Conservation (phyloP, 2,797 vertebrate species). For the Pseudochirops cupreus region DNA sequence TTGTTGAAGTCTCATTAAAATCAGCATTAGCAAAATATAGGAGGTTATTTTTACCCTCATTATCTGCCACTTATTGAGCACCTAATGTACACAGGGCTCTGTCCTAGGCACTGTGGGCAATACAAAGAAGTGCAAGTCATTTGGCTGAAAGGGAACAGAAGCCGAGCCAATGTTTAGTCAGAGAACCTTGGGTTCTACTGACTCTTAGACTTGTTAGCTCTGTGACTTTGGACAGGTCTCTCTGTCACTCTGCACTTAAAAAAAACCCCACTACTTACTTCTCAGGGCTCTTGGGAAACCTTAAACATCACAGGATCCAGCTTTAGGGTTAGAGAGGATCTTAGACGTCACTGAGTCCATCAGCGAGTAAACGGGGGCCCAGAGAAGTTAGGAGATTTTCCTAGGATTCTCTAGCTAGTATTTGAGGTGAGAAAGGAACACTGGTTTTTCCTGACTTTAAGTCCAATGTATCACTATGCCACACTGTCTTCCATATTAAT, state of each 20-base stretch:
- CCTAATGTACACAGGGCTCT: neutral
- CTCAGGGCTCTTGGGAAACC: neutral
- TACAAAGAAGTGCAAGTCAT: neutral
- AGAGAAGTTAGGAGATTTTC: neutral
- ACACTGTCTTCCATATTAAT: neutral
- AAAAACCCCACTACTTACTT: neutral
- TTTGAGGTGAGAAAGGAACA: neutral
- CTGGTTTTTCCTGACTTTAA: neutral
- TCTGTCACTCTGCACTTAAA: neutral
- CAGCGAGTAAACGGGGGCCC: neutral
- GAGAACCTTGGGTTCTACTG: neutral
- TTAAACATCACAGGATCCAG: neutral
- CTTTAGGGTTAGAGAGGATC: neutral
- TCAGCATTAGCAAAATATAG: constrained; percentile 53
- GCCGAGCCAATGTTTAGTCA: neutral
- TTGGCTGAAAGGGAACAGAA: neutral
- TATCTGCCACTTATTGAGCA: neutral
- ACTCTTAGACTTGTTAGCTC: neutral
- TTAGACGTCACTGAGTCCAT: neutral
- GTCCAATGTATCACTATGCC: neutral
- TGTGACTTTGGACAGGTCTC: neutral
- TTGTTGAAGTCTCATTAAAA: constrained; percentile 30
- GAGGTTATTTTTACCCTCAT: neutral
- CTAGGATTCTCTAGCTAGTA: neutral
- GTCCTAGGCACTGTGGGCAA: neutral